Evolutionary conservation across 2,888 invertebrate genomes (phyloP), one percentile per base, ranked within the genome.

Genomic region (Nymphalis c-album): DNA sequence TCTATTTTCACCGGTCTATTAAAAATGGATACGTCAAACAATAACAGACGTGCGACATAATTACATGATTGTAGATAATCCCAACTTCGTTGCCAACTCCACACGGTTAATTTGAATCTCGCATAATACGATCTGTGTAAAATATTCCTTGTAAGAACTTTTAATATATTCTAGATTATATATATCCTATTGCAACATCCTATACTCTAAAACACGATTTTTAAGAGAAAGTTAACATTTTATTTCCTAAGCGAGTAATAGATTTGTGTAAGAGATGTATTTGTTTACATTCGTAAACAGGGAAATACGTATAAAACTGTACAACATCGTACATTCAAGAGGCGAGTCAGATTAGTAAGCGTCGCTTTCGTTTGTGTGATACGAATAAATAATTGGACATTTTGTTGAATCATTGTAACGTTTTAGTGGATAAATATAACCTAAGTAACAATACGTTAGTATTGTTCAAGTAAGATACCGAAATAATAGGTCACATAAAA

Each of bases 351-450:
- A 78, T 77, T 75, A 77, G 69, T 35, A 18, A 71, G 69, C 66
- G 72, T 47, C 74, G 68, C 79, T 79, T 79, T 79, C 79, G 17
- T 73, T 76, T 78, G 64, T 71, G 77, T 73, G 79, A 53, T 62
- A 31, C 18, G 78, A 73, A 77, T 78, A 61, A 57, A 13, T 68
- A 64, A 72, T 73, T 18, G 10, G 1, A 31, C 10, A 45, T 48
- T 5, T 20, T 17, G 20, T 66, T 63, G 60, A 63, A 50, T 63
- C 68, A 68, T 60, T 51, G 40, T 40, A 57, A 5, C 18, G 18
- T 40, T 40, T 40, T 57, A 57, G 18, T 20, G 40, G 7, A 55
- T 55, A 31, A 26, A 60, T 17, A 20, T 26, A 48, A 26, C 7
- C 2, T 60, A 40, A 40, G 40, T 40, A 40, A n/a, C n/a, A n/a